phyloP scores from a whole-genome alignment of 2,888 invertebrate species.

The Orthosia cruda region DNA sequence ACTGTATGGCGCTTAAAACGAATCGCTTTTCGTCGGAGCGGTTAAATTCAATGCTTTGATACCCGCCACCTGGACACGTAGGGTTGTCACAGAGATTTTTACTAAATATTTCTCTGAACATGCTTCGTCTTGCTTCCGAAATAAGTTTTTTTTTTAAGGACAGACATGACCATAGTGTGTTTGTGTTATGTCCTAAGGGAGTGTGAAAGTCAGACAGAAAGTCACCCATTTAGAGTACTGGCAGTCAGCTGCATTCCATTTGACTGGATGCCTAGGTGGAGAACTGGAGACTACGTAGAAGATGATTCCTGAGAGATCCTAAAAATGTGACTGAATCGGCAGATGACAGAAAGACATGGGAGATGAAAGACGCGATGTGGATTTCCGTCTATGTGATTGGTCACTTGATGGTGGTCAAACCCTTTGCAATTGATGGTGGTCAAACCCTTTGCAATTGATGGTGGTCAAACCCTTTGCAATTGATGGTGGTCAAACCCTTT shows the following conservation, averaged over 20 bases:
- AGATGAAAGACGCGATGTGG: too few relatives aligned
- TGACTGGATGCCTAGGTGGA: background rate
- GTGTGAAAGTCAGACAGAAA: background rate
- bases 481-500: too few relatives aligned
- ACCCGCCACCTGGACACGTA: constrained; percentile 86
- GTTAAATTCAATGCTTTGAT: constrained; percentile 88
- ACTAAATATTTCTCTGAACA: background rate
- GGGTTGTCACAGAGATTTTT: constrained; percentile 75
- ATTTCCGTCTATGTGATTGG: too few relatives aligned
- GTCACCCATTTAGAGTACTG: background rate
- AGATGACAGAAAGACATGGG: too few relatives aligned
- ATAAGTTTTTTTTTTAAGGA: background rate
- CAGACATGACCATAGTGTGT: background rate
- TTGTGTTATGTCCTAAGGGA: background rate
- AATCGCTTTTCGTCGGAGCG: constrained; percentile 86
- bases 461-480: too few relatives aligned
- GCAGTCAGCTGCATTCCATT: background rate
- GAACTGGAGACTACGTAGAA: background rate
- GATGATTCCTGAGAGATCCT: background rate
- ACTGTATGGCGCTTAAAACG: constrained; percentile 88
- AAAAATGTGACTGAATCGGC: too few relatives aligned
- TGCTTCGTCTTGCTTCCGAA: background rate
- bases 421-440: too few relatives aligned
- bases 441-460: too few relatives aligned
- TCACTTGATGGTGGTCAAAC: too few relatives aligned